These are phyloP conservation scores for Battus philenor DNA, from an alignment of 1,140 invertebrate genomes.

Conservation along the genomic window DNA sequence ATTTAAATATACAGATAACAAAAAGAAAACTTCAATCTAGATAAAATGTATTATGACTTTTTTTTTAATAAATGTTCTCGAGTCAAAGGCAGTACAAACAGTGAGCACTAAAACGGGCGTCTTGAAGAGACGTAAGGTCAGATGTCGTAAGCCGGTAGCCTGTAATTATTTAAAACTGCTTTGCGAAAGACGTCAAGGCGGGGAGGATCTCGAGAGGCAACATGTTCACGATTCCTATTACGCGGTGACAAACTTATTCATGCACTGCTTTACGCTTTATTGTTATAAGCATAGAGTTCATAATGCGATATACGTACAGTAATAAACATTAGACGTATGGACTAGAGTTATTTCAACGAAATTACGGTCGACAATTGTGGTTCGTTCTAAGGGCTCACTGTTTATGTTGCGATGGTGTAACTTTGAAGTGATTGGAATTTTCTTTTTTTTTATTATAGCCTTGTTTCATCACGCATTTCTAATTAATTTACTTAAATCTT, in stretches of 20 bases:
- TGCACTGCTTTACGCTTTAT: slow-evolving; percentile 18
- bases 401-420: slow-evolving; percentile 16
- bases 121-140: slow-evolving; percentile 4
- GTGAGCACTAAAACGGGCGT: slow-evolving; percentile 3
- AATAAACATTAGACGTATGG: slow-evolving; percentile 37
- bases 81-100: no score
- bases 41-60: no score
- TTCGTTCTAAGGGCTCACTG: slow-evolving; percentile 32
- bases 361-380: slow-evolving; percentile 54
- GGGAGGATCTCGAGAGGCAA: slow-evolving; percentile 8
- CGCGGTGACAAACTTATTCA: slow-evolving; percentile 28
- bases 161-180: slow-evolving; percentile 23
- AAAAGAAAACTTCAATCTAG: no score
- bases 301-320: slow-evolving; percentile 8
- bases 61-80: no score
- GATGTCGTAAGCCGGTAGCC: slow-evolving; percentile 19
- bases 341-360: slow-evolving; percentile 50
- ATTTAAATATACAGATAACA: no score
- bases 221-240: slow-evolving; percentile 50
- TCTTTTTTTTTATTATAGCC: no score
- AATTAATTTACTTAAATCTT: no score
- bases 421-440: no score
- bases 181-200: slow-evolving; percentile 30
- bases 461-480: no score
- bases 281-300: slow-evolving; percentile 24